Conservation (phyloP, 2,888 invertebrate genomes). For the Nomada flava region DNA sequence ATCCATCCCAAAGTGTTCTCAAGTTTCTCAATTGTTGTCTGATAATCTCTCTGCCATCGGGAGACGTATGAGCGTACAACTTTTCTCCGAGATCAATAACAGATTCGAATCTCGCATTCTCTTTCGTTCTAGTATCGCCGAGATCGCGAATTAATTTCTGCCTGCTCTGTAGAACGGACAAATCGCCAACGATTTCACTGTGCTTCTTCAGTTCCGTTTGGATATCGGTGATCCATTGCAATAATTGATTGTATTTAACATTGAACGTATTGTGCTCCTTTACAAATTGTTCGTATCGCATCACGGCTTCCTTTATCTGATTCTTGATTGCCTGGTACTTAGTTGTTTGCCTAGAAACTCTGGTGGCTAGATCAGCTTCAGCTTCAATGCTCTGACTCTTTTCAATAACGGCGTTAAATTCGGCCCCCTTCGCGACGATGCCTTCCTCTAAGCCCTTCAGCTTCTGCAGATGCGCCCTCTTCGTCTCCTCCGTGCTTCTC, state of each 20-base stretch:
- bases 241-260: conserved; percentile 89
- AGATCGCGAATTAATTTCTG: conserved; percentile 92
- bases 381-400: conserved; percentile 90
- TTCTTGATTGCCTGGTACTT: conserved; percentile 93
- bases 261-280: conserved; percentile 94
- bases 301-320: conserved; percentile 92
- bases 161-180: conserved; percentile 92
- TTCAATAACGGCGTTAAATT: conserved; percentile 89
- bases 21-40: conserved; percentile 94
- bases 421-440: conserved; percentile 88
- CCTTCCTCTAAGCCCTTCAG: conserved; percentile 90
- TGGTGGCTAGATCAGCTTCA: conserved; percentile 88
- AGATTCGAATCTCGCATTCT: conserved; percentile 92
- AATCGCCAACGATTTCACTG: conserved; percentile 94
- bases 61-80: conserved; percentile 96
- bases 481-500: conserved; percentile 93
- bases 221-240: conserved; percentile 90
- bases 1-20: conserved; percentile 94
- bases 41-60: conserved; percentile 96
- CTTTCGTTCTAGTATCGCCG: conserved; percentile 91
- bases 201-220: conserved; percentile 91
- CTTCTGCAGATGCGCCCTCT: conserved; percentile 91
- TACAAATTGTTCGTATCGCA: conserved; percentile 93
- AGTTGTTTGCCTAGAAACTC: conserved; percentile 91
- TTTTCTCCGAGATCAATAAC: conserved; percentile 96